Conservation (phyloP, 1,140 invertebrate species). For the Pseudomyrmex pallidus region DNA sequence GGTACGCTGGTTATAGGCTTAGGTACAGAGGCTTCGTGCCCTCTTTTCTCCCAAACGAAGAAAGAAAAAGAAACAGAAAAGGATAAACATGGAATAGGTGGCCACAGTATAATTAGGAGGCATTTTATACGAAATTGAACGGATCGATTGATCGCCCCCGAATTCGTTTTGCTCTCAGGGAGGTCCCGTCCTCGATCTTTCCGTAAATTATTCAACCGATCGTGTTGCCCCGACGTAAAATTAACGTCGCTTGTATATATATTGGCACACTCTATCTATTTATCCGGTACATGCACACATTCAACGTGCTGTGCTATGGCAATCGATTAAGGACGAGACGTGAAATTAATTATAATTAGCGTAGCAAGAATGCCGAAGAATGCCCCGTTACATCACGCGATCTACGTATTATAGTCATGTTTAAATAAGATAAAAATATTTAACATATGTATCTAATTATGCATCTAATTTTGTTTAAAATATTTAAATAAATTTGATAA, state of each 20-base stretch:
- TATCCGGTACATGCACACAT: neutral
- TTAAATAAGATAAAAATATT: constrained; percentile 26
- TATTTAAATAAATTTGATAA: constrained; percentile 48
- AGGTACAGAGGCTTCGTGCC: constrained; percentile 83
- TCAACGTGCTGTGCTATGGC: constrained; percentile 34
- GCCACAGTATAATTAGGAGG: neutral
- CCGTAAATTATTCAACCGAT: constrained; percentile 39
- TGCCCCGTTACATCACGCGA: constrained; percentile 8
- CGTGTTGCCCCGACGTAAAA: constrained; percentile 19
- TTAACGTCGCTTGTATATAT: constrained; percentile 27
- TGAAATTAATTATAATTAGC: constrained; percentile 8
- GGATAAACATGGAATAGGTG: constrained; percentile 58
- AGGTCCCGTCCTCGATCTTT: constrained; percentile 28
- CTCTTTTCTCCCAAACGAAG: constrained; percentile 69
- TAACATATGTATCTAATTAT: neutral
- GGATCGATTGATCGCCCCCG: constrained; percentile 15
- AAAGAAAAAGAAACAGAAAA: constrained; percentile 69
- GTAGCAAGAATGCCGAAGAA: constrained; percentile 27
- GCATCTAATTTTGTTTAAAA: neutral
- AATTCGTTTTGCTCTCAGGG: constrained; percentile 1
- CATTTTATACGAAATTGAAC: constrained; percentile 42
- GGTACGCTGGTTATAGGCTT: constrained; percentile 66
- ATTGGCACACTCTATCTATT: constrained; percentile 47
- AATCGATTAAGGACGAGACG: constrained; percentile 25
- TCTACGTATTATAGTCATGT: constrained; percentile 24